These are phyloP conservation scores for Cynodonichthys magdalenae DNA, from an alignment of 2,797 vertebrate genomes.

Conservation along the genomic window DNA sequence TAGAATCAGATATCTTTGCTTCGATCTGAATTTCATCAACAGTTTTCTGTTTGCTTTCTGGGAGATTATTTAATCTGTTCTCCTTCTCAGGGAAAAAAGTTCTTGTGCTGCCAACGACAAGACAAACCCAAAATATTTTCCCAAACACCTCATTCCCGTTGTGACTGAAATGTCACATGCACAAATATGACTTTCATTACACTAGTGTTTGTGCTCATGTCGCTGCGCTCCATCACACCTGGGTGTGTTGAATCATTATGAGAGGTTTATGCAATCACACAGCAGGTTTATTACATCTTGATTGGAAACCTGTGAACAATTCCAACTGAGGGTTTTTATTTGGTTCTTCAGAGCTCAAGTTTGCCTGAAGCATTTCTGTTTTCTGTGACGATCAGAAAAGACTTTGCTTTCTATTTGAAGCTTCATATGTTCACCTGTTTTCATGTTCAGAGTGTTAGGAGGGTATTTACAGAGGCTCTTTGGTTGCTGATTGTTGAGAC, in stretches of 20 bases:
- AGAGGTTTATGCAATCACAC: not conserved
- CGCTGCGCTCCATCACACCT: not conserved
- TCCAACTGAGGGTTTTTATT: not conserved
- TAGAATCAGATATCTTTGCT: no score
- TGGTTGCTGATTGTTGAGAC: not conserved
- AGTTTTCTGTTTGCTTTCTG: not conserved
- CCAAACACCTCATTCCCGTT: not conserved
- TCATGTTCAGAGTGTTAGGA: not conserved
- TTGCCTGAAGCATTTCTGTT: not conserved
- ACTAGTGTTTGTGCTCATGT: not conserved
- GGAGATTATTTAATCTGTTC: not conserved
- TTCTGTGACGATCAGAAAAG: not conserved
- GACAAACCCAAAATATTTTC: not conserved
- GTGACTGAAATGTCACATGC: not conserved
- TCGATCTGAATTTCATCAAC: no score
- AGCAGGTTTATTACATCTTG: not conserved
- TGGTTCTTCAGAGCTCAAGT: not conserved
- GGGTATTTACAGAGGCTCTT: no score
- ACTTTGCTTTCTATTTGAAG: not conserved
- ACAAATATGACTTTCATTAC: not conserved
- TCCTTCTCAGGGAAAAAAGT: not conserved
- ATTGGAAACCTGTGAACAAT: not conserved
- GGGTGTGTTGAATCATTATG: not conserved
- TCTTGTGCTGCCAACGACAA: not conserved
- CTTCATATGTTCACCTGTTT: not conserved